Percentiles rank a stretch among this genome's conserved stretches.
Conservation (phyloP, 2,888 invertebrate genomes). For the Phyllotreta striolata region DNA sequence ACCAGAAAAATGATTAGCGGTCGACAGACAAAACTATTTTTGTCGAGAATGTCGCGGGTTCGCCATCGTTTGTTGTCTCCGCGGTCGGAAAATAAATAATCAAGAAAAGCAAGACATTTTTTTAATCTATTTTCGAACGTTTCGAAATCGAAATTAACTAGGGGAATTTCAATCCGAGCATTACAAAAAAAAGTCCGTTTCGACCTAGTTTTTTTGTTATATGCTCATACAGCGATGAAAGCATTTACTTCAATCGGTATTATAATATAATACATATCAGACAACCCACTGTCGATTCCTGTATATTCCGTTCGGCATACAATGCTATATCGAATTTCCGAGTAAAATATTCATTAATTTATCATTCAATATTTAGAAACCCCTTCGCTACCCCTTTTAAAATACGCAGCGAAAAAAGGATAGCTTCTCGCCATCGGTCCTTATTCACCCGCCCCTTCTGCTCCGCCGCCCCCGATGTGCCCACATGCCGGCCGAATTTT, state of each 20-base stretch:
- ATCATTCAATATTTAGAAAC: conserved; percentile 52
- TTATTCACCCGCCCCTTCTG: conserved; percentile 13
- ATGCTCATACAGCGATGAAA: no score
- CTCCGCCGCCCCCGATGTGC: background rate
- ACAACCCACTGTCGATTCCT: no score
- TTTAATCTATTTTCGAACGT: background rate
- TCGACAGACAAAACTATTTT: conserved; percentile 30
- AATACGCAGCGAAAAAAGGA: conserved; percentile 38
- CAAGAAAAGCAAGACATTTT: no score
- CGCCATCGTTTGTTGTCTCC: background rate
- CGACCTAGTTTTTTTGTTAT: no score
- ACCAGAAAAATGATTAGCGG: conserved; percentile 30
- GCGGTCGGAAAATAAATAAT: background rate
- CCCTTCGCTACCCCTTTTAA: conserved; percentile 43
- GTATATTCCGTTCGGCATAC: conserved; percentile 13
- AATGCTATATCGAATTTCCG: conserved; percentile 39
- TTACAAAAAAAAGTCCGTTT: no score
- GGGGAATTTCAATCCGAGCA: background rate
- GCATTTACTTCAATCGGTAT: no score
- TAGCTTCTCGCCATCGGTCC: conserved; percentile 21
- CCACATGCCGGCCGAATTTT: conserved; percentile 33
- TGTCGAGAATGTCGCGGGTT: conserved; percentile 20
- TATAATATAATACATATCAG: no score
- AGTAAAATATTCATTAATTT: conserved; percentile 49
- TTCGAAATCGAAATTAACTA: conserved; percentile 4